A percentile compares a stretch with the other conserved stretches of the same genome.
Evolutionary conservation across 1,140 invertebrate genomes (phyloP).

Genomic region (Venustaconcha ellipsiformis): DNA sequence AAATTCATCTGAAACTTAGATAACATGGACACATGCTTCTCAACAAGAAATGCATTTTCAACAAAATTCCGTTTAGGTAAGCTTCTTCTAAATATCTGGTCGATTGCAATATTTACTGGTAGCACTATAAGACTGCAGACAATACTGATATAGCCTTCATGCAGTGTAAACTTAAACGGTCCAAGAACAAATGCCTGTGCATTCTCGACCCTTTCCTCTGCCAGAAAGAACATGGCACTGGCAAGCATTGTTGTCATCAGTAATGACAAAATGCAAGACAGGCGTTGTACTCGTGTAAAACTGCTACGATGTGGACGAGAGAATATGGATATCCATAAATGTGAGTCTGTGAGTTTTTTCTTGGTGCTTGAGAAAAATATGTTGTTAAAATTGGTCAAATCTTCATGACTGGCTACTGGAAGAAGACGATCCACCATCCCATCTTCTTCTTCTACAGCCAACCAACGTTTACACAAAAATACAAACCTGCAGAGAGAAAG

Average conservation of each 20-base stretch:
- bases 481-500: conserved; percentile 37
- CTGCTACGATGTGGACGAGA: conserved; percentile 38
- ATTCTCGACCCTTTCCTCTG: conserved; percentile 19
- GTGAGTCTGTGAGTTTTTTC: conserved; percentile 50
- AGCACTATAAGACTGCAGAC: conserved; percentile 57
- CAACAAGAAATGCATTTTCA: conserved; percentile 7
- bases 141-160: conserved; percentile 54
- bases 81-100: conserved; percentile 57
- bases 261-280: conserved; percentile 62
- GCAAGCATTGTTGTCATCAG: conserved; percentile 64
- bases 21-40: conserved; percentile 17
- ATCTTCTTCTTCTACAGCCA: conserved; percentile 65
- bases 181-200: conserved; percentile 34
- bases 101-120: conserved; percentile 57
- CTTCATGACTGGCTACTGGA: conserved; percentile 42
- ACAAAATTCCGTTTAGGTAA: conserved; percentile 24
- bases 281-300: conserved; percentile 64
- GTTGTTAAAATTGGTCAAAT: conserved; percentile 47
- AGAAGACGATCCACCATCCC: conserved; percentile 54
- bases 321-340: conserved; percentile 48
- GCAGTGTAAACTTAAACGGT: conserved; percentile 48
- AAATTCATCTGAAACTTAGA: conserved; percentile 24
- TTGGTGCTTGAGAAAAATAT: conserved; percentile 49
- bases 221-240: conserved; percentile 66
- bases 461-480: conserved; percentile 65